These are phyloP conservation scores for Amphimedon queenslandica DNA, from an alignment of 37 sponge, comb jelly and placozoan genomes.

Conservation along the genomic window DNA sequence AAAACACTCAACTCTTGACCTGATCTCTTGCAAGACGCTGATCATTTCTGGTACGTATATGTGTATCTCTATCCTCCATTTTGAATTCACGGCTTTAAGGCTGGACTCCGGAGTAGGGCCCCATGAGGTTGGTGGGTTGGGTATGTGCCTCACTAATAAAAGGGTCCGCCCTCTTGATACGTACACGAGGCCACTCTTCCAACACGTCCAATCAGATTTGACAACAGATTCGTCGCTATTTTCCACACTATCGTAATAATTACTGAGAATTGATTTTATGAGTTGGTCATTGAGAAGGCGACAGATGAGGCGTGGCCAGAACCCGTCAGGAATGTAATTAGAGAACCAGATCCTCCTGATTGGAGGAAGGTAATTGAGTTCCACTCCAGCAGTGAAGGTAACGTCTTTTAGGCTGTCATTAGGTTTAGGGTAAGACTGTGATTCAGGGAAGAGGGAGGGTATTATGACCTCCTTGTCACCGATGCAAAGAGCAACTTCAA, in stretches of 20 bases:
- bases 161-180: slow-evolving; percentile 27
- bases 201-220: slow-evolving; percentile 54
- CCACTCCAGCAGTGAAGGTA: not conserved
- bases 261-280: slow-evolving; percentile 25
- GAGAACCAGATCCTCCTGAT: slow-evolving; percentile 68
- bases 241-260: not conserved
- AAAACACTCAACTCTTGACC: not conserved
- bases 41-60: slow-evolving; percentile 43
- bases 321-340: slow-evolving; percentile 72
- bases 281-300: slow-evolving; percentile 62
- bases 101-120: not conserved
- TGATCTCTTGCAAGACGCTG: not conserved
- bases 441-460: slow-evolving; percentile 70
- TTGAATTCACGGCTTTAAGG: not conserved
- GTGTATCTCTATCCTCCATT: slow-evolving; percentile 41
- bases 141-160: slow-evolving; percentile 40
- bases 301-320: slow-evolving; percentile 90
- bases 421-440: slow-evolving; percentile 30
- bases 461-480: slow-evolving; percentile 60
- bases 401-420: slow-evolving; percentile 21
- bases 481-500: slow-evolving; percentile 74
- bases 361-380: slow-evolving; percentile 20
- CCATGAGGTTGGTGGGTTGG: not conserved
- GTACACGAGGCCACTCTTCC: slow-evolving; percentile 66
- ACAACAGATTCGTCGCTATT: not conserved